phyloP scores from a whole-genome alignment of 2,888 invertebrate genomes.

The Drosophila pseudotakahashii region DNA sequence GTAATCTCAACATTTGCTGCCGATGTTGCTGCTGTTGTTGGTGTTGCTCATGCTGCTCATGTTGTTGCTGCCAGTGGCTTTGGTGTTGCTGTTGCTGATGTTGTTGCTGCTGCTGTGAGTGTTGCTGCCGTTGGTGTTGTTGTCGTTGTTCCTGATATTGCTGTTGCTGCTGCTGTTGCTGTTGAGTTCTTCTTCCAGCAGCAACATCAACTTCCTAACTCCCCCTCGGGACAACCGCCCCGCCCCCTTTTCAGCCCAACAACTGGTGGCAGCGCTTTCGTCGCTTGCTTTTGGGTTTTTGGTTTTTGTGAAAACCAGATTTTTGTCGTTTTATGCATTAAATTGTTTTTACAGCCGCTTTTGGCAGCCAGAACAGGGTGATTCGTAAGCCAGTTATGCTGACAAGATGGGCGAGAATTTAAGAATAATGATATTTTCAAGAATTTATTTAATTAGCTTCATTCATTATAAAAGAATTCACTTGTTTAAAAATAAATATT shows the following conservation, averaged over 20 bases:
- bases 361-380: slow-evolving; percentile 69
- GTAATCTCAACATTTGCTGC: slow-evolving; percentile 74
- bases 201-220: slow-evolving; percentile 49
- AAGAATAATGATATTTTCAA: neutral
- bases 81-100: slow-evolving; percentile 23
- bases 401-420: neutral
- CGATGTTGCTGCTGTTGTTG: slow-evolving; percentile 13
- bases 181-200: slow-evolving; percentile 65
- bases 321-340: slow-evolving; percentile 82
- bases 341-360: slow-evolving; percentile 80
- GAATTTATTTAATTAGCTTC: neutral
- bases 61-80: slow-evolving; percentile 3
- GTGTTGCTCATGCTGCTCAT: slow-evolving; percentile 1
- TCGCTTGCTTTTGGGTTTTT: slow-evolving; percentile 69
- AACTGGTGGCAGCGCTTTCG: slow-evolving; percentile 56
- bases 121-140: slow-evolving; percentile 39
- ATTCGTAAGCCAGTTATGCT: slow-evolving; percentile 3
- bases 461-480: neutral
- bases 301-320: slow-evolving; percentile 81
- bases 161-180: slow-evolving; percentile 45
- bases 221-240: slow-evolving; percentile 6
- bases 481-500: neutral
- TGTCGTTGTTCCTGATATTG: slow-evolving; percentile 47
- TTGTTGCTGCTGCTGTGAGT: slow-evolving; percentile 13
- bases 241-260: neutral